A percentile compares a stretch with the other conserved stretches of the same genome.
phyloP scores from a whole-genome alignment of 1,140 invertebrate genomes.

The Chymomyza costata region DNA sequence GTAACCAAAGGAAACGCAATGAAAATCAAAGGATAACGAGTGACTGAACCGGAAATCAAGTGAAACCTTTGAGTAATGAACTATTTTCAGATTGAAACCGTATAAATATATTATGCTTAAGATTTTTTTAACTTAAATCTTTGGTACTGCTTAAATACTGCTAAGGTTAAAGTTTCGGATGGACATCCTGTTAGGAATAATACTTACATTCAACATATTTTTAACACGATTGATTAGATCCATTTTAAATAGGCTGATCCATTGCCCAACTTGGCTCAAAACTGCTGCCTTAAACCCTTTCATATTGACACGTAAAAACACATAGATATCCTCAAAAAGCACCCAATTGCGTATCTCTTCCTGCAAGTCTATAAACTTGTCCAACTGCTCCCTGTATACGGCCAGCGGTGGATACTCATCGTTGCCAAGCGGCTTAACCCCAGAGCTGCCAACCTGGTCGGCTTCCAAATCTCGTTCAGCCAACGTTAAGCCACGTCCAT shows the following conservation, averaged over 20 bases:
- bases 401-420: constrained; percentile 40
- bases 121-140: too few relatives aligned
- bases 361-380: constrained; percentile 56
- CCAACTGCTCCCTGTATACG: constrained; percentile 56
- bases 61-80: too few relatives aligned
- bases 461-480: constrained; percentile 77
- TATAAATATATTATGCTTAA: too few relatives aligned
- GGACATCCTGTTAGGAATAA: too few relatives aligned
- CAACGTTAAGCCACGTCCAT: constrained; percentile 78
- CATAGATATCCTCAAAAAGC: constrained; percentile 75
- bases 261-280: constrained; percentile 82
- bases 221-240: constrained; percentile 82
- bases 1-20: too few relatives aligned
- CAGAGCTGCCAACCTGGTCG: constrained; percentile 38
- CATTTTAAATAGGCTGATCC: constrained; percentile 84
- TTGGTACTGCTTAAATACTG: too few relatives aligned
- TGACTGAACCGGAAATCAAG: too few relatives aligned
- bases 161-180: too few relatives aligned
- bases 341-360: constrained; percentile 50
- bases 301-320: constrained; percentile 82
- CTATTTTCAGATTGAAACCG: too few relatives aligned
- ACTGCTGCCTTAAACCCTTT: constrained; percentile 82
- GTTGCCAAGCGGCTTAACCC: constrained; percentile 37
- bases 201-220: constrained; percentile 57
- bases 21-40: too few relatives aligned